Base-by-base conservation (phyloP, 2,797 vertebrate genomes). In the Dermochelys coriacea region DNA sequence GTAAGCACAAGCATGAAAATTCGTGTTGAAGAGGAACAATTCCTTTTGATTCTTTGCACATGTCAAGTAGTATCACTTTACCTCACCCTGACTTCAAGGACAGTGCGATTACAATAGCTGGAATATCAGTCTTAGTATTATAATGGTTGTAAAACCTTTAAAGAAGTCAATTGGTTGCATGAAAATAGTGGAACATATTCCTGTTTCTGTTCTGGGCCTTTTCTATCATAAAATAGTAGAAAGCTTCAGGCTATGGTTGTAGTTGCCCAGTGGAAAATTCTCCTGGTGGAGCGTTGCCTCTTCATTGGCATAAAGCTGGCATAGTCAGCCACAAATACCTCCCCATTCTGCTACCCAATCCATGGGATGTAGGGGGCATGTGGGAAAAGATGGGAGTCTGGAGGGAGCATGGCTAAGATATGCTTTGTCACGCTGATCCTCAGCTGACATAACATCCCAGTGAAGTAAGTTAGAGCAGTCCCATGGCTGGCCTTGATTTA, bases 221-320 rank as follows among this genome's bases (percentile, higher is more conserved):
- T 74, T 74, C 71, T 41, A 7, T 71, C 41, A 1, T 18, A 10
- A 59, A 59, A 21, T 45, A 34, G 80, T 90, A 90, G 11, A 50
- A 59, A 93, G 16, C 74, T 47, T 64, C 25, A n/a, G n/a, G 25
- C 23, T 85, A 37, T 89, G 29, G 37, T 51, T 78, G 1, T 84
- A 80, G 68, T 78, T 86, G 27, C 41, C 41, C 19, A 16, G 1
- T 52, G 57, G 37, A 84, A 84, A 49, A 78, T 78, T 34, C 86
- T 34, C 1, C 0, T 0, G 45, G 27, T 64, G 0, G n/a, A 2
- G 3, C 2, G 55, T 71, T 61, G 41, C 55, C 45, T 61, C 15
- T 1, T 64, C 8, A 0, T 82, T 82, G 80, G 34, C 59, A 93
- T 34, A 82, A 83, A 86, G 50, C 27, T n/a, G 81, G n/a, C 27